Conservation (phyloP, 37 sponge, comb jelly and placozoan genomes). For the Aplysina aerophoba region DNA sequence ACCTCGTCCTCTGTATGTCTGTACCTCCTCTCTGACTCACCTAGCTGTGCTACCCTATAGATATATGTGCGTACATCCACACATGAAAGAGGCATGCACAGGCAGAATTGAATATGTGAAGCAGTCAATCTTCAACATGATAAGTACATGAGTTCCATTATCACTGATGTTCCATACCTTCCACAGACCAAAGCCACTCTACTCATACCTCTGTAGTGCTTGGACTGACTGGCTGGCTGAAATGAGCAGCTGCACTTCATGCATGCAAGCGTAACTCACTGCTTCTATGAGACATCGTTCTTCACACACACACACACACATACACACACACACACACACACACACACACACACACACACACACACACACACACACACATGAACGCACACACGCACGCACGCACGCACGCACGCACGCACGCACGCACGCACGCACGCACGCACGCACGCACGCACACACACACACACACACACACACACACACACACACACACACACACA, state of each 20-base stretch:
- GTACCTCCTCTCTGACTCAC: no score
- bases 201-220: no score
- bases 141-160: not conserved
- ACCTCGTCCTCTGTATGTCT: no score
- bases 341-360: no score
- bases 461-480: constrained; percentile 9
- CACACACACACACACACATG: no score
- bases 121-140: constrained; percentile 22
- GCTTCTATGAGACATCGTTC: not conserved
- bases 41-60: no score
- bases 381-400: not conserved
- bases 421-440: not conserved
- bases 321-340: not conserved
- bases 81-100: no score
- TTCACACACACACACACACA: not conserved
- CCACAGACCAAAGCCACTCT: no score
- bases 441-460: not conserved
- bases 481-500: constrained; percentile 9
- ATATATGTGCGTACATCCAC: no score
- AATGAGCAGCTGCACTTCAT: not conserved
- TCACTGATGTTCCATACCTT: no score
- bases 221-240: not conserved
- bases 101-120: no score
- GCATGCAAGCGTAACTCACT: not conserved
- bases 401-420: not conserved